Percentiles rank a stretch among this genome's conserved stretches.
Conservation (phyloP, 2,797 vertebrate genomes). For the Danio albolineatus region DNA sequence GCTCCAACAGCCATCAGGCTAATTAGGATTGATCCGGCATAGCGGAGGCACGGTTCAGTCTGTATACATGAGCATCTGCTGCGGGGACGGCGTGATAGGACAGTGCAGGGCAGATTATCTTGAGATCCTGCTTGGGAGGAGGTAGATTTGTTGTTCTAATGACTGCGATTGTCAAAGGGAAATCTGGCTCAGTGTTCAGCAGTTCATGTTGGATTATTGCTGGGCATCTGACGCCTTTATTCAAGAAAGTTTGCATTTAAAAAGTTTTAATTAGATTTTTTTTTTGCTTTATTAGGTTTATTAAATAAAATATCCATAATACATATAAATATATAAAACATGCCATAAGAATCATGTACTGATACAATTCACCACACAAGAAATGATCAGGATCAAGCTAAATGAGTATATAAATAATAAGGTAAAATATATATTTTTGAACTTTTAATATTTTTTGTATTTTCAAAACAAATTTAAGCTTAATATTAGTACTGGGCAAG, state of each 20-base stretch:
- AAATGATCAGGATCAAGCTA: no score
- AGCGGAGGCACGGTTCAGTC: conserved; percentile 31
- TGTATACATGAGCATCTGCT: conserved; percentile 42
- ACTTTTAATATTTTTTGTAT: no score
- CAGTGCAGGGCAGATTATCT: conserved; percentile 24
- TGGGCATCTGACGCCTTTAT: neutral
- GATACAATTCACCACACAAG: no score
- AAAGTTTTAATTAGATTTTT: no score
- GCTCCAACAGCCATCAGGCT: conserved; percentile 42
- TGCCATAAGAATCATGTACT: no score
- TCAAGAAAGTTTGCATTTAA: neutral
- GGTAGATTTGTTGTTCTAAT: conserved; percentile 11
- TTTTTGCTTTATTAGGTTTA: no score
- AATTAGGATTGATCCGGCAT: conserved; percentile 47
- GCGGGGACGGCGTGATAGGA: neutral
- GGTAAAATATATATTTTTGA: no score
- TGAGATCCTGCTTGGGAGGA: conserved; percentile 15
- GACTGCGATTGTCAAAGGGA: conserved; percentile 1
- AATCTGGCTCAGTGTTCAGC: neutral
- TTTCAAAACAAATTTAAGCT: no score
- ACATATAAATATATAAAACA: no score
- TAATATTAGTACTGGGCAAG: no score
- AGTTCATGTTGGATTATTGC: neutral
- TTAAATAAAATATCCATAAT: no score
- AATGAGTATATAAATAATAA: no score